These are phyloP conservation scores for Nematolebias whitei DNA, from an alignment of 2,113 vertebrate genomes.

Conservation along the genomic window DNA sequence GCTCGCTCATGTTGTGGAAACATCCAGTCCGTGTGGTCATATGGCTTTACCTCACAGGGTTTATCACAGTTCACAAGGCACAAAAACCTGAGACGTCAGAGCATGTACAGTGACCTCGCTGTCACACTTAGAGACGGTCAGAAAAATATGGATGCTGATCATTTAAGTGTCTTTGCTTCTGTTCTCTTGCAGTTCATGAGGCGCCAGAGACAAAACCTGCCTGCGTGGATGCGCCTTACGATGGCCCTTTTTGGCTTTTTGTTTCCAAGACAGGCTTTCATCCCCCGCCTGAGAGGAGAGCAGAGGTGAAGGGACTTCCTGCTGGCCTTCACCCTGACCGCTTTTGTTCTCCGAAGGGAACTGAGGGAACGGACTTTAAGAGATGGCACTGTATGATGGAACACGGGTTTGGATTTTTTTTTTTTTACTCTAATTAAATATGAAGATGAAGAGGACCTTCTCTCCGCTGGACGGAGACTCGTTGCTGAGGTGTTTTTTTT, in stretches of 20 bases:
- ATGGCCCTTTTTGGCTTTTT: constrained; percentile 68
- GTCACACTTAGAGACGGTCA: too few species aligned
- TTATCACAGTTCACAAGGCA: constrained; percentile 43
- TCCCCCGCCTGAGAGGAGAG: constrained; percentile 59
- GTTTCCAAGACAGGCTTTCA: constrained; percentile 61
- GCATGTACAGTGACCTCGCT: too few species aligned
- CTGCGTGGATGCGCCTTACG: constrained; percentile 73
- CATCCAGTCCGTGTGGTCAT: constrained; percentile 24
- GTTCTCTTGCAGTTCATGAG: constrained; percentile 58
- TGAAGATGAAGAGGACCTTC: constrained; percentile 69
- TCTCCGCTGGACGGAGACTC: constrained; percentile 78
- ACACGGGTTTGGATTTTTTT: constrained; percentile 73
- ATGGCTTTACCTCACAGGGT: constrained; percentile 32
- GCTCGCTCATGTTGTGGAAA: constrained; percentile 64
- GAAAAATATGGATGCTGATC: neutral
- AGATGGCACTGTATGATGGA: constrained; percentile 79
- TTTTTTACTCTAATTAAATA: constrained; percentile 61
- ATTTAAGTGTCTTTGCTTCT: neutral
- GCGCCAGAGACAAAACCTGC: constrained; percentile 71
- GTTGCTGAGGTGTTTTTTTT: constrained; percentile 26
- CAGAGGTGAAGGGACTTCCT: constrained; percentile 68
- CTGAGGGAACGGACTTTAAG: constrained; percentile 58
- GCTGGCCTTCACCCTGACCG: constrained; percentile 23
- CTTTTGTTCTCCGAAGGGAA: constrained; percentile 12
- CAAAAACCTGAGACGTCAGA: neutral